Base-by-base conservation (phyloP, 2,888 invertebrate genomes). In the Zygothrica quintamaculata region DNA sequence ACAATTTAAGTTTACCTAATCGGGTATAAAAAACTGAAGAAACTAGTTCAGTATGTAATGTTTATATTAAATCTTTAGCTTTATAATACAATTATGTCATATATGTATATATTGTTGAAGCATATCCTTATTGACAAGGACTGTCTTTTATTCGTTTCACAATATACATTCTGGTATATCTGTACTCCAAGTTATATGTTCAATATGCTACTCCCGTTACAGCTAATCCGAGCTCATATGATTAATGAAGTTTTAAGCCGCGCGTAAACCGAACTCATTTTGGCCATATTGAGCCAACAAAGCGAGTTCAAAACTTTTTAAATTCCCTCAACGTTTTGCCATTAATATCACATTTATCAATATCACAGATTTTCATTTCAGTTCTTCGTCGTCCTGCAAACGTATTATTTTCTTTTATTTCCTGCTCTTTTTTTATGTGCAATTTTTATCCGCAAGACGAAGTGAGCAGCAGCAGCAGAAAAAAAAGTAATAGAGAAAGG, bases 281-380 rank as follows among this genome's bases (percentile, higher is more conserved):
- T 73, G 74, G n/a, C 58, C 52, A 48, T 47, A 55, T 67, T 74
- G 56, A 73, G 9, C 52, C 77, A 72, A 68, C 55, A 58, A 61
- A 61, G 58, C 59, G 51, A 47, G 62, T 37, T 46, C 25, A 43
- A 72, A 80, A 84, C 84, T 80, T 84, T 87, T 58, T 29, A 9
- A 29, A 70, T 77, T 81, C 67, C 67, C 65, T 13, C 77, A 77
- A 81, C 71, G 71, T 74, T 84, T 74, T 74, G 74, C 87, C 85
- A 80, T 87, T 80, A 80, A 87, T 80, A 81, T 81, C 85, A 48
- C 87, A 80, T 80, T 87, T 80, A 80, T 80, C 80, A 80, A 80
- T 80, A 84, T 80, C 87, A 81, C 82, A 81, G 87, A 85, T 87
- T 80, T 84, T 84, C 85, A 87, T 76, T 87, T 70, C 34, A 57